phyloP scores from a whole-genome alignment of 2,888 invertebrate genomes.

The Caenorhabditis wallacei region DNA sequence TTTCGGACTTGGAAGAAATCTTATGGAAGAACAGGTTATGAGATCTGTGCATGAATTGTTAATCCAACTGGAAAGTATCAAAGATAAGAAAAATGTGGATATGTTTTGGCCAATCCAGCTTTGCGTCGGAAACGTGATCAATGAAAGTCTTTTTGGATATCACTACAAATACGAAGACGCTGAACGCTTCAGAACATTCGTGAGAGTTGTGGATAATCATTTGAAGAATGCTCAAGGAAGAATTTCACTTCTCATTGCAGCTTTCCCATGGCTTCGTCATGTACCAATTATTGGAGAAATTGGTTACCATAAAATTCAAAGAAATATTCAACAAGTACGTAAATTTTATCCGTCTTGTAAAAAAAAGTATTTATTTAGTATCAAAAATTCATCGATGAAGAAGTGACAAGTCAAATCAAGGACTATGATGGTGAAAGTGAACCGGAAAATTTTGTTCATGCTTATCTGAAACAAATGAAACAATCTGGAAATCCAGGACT shows the following conservation, averaged over 20 bases:
- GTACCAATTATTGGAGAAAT: constrained; percentile 61
- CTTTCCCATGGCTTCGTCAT: constrained; percentile 52
- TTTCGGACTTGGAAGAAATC: constrained; percentile 68
- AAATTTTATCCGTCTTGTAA: neutral
- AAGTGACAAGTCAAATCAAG: constrained; percentile 49
- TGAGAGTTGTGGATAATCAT: constrained; percentile 27
- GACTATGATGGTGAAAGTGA: constrained; percentile 56
- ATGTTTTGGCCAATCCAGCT: constrained; percentile 69
- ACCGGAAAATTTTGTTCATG: constrained; percentile 67
- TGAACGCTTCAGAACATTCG: constrained; percentile 60
- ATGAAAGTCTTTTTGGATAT: constrained; percentile 69
- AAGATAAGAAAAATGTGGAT: constrained; percentile 42
- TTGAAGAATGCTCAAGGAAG: constrained; percentile 11
- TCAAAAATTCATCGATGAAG: constrained; percentile 8
- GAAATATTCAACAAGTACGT: constrained; percentile 36
- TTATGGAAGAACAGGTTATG: constrained; percentile 69
- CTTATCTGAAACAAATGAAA: constrained; percentile 61
- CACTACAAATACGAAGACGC: constrained; percentile 62
- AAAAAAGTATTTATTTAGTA: neutral
- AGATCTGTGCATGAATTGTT: constrained; percentile 57
- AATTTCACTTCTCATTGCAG: constrained; percentile 20
- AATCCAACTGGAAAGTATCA: constrained; percentile 43
- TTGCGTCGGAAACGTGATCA: constrained; percentile 74
- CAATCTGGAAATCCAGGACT: constrained; percentile 35
- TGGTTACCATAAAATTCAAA: constrained; percentile 29